Conservation (phyloP, 1,140 invertebrate genomes). For the Eriocheir sinensis region DNA sequence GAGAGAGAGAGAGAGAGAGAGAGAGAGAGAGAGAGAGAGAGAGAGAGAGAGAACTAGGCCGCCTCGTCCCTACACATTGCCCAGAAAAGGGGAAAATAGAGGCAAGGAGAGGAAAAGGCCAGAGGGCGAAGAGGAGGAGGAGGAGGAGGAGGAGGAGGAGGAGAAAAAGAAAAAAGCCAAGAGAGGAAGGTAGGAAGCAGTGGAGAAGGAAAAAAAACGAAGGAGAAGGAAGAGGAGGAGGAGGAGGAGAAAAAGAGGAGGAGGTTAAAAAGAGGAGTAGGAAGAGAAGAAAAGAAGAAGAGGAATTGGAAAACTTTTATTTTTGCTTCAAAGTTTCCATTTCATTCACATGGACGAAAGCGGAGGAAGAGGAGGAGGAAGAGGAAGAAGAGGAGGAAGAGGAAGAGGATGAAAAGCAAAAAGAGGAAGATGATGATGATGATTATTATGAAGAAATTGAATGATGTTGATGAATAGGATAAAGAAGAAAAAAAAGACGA, state of each 20-base stretch:
- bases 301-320: background rate
- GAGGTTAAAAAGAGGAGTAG: background rate
- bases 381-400: no score
- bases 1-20: background rate
- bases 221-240: background rate
- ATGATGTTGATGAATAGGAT: no score
- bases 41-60: background rate
- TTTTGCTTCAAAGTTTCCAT: no score
- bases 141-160: constrained; percentile 18
- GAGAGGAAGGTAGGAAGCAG: background rate
- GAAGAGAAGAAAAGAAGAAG: background rate
- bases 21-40: background rate
- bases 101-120: background rate
- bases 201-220: background rate
- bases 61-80: no score
- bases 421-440: no score
- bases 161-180: background rate
- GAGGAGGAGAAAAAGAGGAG: background rate
- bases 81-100: background rate
- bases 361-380: no score
- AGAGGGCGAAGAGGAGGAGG: background rate
- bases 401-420: no score
- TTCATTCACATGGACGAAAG: no score
- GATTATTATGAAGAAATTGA: no score
- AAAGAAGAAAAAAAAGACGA: no score